phyloP scores from a whole-genome alignment of 2,888 invertebrate species.

The Ormia ochracea region DNA sequence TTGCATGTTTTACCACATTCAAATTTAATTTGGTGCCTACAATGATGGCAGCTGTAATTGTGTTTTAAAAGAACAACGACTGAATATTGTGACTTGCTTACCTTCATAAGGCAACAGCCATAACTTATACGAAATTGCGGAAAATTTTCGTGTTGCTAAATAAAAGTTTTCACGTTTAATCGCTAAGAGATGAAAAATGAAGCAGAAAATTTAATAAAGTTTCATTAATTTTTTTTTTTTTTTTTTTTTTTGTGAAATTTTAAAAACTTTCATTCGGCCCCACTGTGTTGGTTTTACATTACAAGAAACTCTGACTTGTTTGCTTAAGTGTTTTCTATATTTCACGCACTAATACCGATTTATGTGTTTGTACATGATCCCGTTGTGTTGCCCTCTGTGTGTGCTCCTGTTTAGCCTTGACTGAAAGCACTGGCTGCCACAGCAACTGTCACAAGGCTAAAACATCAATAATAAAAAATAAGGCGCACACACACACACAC shows the following conservation, averaged over 20 bases:
- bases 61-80: neutral
- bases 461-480: conserved; percentile 16
- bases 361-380: conserved; percentile 15
- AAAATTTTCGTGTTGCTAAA: too few relatives aligned
- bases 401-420: conserved; percentile 36
- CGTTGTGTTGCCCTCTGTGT: neutral
- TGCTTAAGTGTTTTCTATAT: neutral
- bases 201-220: neutral
- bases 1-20: neutral
- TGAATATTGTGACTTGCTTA: neutral
- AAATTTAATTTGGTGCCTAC: neutral
- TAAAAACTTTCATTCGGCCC: neutral
- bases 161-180: too few relatives aligned
- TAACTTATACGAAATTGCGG: conserved; percentile 8
- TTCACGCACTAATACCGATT: conserved; percentile 39
- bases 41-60: neutral
- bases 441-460: conserved; percentile 25
- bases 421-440: conserved; percentile 20
- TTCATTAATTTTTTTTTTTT: too few relatives aligned
- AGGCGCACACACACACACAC: neutral
- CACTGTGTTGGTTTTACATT: neutral
- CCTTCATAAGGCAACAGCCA: neutral
- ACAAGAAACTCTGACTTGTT: neutral
- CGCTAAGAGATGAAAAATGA: too few relatives aligned
- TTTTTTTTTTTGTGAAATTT: too few relatives aligned